phyloP scores from a whole-genome alignment of 2,888 invertebrate species.

The Limenitis camilla region DNA sequence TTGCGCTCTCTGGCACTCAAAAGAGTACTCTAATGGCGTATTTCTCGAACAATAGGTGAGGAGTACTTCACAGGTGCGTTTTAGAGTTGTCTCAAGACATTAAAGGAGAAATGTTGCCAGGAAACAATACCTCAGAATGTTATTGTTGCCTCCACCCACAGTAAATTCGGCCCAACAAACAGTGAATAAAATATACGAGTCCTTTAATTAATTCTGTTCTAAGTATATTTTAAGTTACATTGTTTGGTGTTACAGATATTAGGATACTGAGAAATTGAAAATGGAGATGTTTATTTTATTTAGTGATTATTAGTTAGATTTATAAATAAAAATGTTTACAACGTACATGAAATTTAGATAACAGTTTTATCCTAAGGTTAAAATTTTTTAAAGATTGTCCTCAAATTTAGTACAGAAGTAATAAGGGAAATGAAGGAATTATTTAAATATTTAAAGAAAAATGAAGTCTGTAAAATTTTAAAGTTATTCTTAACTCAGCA shows the following conservation, averaged over 20 bases:
- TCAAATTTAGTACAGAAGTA: too few relatives aligned
- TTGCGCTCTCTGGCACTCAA: conserved; percentile 5
- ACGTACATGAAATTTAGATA: too few relatives aligned
- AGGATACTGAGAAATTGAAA: conserved; percentile 1
- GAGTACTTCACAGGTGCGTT: conserved; percentile 31
- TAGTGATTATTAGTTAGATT: neutral
- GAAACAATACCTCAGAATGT: conserved; percentile 32
- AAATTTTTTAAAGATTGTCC: too few relatives aligned
- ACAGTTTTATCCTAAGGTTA: neutral
- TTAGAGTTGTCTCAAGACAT: conserved; percentile 36
- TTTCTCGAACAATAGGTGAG: conserved; percentile 21
- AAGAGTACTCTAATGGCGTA: conserved; percentile 31
- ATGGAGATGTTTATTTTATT: too few relatives aligned
- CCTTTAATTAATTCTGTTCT: conserved; percentile 33
- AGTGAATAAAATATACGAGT: conserved; percentile 35
- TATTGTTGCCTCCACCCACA: conserved; percentile 29
- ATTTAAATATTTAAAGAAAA: too few relatives aligned
- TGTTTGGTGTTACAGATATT: conserved; percentile 3
- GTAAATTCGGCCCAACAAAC: conserved; percentile 27
- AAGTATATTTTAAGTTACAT: conserved; percentile 14
- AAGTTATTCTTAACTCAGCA: too few relatives aligned
- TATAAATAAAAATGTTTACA: conserved; percentile 1
- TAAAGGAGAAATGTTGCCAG: conserved; percentile 35
- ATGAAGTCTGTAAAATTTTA: too few relatives aligned
- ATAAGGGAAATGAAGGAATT: too few relatives aligned